These are phyloP conservation scores for Chascanopsetta lugubris DNA, from an alignment of 2,113 vertebrate genomes.

Conservation along the genomic window DNA sequence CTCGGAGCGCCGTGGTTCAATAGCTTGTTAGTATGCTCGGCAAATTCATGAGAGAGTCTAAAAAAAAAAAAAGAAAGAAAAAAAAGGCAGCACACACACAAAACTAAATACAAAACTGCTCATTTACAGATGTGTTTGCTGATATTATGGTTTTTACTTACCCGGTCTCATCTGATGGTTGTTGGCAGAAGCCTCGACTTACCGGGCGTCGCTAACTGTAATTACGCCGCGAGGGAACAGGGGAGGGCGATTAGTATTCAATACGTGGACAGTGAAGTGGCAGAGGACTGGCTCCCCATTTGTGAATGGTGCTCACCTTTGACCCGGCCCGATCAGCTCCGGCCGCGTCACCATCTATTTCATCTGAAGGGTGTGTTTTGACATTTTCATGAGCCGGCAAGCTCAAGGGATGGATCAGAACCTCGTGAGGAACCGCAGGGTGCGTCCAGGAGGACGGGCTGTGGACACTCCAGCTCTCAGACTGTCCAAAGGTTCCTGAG, in stretches of 20 bases:
- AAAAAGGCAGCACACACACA: neutral
- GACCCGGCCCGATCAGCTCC: neutral
- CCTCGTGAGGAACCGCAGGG: conserved; percentile 73
- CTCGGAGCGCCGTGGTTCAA: conserved; percentile 53
- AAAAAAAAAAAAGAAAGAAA: conserved; percentile 15
- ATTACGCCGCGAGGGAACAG: conserved; percentile 25
- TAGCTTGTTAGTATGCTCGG: conserved; percentile 57
- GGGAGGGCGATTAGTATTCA: conserved; percentile 27
- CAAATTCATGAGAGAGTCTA: conserved; percentile 65
- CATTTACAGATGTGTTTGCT: conserved; percentile 26
- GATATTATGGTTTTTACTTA: conserved; percentile 43
- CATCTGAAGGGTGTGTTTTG: conserved; percentile 20
- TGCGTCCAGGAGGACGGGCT: conserved; percentile 81
- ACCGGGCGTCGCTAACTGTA: conserved; percentile 52
- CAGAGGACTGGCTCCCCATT: conserved; percentile 12
- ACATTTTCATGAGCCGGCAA: conserved; percentile 61
- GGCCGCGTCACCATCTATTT: conserved; percentile 12
- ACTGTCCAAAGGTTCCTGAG: conserved; percentile 82
- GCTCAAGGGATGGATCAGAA: conserved; percentile 76
- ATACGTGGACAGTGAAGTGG: neutral
- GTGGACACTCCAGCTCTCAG: conserved; percentile 76
- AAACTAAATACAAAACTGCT: conserved; percentile 39
- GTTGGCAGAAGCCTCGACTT: conserved; percentile 24
- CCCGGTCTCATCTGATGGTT: conserved; percentile 47
- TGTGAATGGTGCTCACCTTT: conserved; percentile 56